phyloP scores from a whole-genome alignment of 2,113 vertebrate species.

The Elachura formosa region DNA sequence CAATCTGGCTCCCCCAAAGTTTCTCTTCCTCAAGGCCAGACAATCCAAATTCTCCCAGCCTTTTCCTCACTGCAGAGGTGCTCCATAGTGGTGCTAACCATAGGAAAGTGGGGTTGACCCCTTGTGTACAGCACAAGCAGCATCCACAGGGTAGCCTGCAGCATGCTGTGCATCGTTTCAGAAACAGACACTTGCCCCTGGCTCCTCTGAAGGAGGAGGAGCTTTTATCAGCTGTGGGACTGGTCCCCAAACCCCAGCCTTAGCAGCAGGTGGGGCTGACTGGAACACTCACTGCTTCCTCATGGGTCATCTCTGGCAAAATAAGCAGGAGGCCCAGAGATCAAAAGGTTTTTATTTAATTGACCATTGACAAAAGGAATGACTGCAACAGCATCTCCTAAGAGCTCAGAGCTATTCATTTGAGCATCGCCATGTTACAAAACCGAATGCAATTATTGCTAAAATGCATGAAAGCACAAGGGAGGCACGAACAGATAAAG shows the following conservation, averaged over 20 bases:
- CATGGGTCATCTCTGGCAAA: background rate
- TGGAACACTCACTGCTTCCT: background rate
- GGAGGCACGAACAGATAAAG: background rate
- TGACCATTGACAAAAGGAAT: background rate
- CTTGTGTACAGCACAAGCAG: background rate
- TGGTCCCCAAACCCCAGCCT: background rate
- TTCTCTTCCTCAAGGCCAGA: background rate
- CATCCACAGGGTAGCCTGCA: accelerated
- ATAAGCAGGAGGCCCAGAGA: background rate
- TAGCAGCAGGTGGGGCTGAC: background rate
- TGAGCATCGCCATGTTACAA: background rate
- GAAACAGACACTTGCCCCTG: background rate
- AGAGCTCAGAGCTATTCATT: background rate
- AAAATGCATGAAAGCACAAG: background rate
- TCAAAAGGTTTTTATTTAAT: background rate
- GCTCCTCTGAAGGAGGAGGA: background rate
- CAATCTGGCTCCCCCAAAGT: no score
- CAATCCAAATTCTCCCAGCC: background rate
- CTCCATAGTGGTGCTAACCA: background rate
- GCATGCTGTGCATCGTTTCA: background rate
- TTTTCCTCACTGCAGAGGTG: background rate
- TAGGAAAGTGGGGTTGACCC: accelerated
- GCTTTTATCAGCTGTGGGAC: background rate
- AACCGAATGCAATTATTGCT: background rate
- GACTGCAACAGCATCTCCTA: background rate